Base-by-base conservation (phyloP, 2,888 invertebrate species). In the Cactoblastis cactorum region DNA sequence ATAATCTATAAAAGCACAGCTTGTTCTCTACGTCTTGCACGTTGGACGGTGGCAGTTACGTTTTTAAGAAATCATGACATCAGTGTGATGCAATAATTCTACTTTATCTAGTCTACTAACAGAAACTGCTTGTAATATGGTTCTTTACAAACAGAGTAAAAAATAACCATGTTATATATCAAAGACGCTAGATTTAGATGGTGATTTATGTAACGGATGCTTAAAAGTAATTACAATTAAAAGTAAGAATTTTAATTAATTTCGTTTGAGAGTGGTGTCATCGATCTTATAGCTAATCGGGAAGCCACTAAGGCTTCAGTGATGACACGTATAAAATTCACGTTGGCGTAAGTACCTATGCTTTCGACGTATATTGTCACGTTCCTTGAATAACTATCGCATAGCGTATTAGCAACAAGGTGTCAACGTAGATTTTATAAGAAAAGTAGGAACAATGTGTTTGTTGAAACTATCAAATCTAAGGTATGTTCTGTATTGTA, bases 281-380 rank as follows among this genome's bases (percentile, higher is more conserved):
- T 28, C 53, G 49, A 61, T 58, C 48, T 56, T 58, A 51, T 59
- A 56, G 18, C 3, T 45, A 14, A 15, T n/a, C 6, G 17, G 19
- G 33, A 49, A 17, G 58, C 37, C 50, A 51, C 59, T 54, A 52
- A 58, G 0, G 38, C 19, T 6, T 17, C 43, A 11, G 28, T 52
- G 52, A 55, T 57, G 57, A 66, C 82, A 83, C 80, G 82, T 83
- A 70, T 68, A 63, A 74, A 74, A 65, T 69, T 68, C 77, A 80
- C 76, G 78, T 79, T 57, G 64, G 55, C 53, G 55, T 56, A 60
- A n/a, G n/a, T n/a, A n/a, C n/a, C n/a, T 54, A 60, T 54, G 58
- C 63, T 68, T 71, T 74, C 62, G 55, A 66, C 65, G 65, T 69
- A 78, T 77, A 78, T 77, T 75, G 77, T 82, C 86, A 85, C 86